Evolutionary conservation across 2,797 vertebrate genomes (phyloP), one percentile per base, ranked within the genome.

Genomic region (Gila robusta): DNA sequence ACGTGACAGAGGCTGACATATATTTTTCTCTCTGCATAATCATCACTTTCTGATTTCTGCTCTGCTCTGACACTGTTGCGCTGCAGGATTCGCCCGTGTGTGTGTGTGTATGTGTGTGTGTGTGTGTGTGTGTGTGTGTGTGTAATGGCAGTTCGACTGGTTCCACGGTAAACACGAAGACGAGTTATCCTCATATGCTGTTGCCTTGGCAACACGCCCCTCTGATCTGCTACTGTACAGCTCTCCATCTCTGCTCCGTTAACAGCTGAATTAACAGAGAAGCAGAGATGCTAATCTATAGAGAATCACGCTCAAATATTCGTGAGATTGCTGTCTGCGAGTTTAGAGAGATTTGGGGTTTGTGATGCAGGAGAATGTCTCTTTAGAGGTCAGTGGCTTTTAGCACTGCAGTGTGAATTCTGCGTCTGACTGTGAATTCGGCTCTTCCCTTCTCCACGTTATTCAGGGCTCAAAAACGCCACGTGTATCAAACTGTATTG

Each of bases 121-220:
- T 82, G 28, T 82, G 41, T 49, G 47, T 56, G 54, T 9, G 54
- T 54, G 54, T 1, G 10, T 49, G 59, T 83, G 77, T 82, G 28
- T 10, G 21, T 26, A 4, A 79, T 79, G 37, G 89, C 89, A 79
- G 86, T 84, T 85, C 14, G 37, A 79, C 82, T 83, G 74, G 86
- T 87, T 66, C 49, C 54, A 85, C 77, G 54, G 84, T 41, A 83
- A 54, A 80, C 62, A 81, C 73, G 19, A 62, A 80, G 72, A 86
- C 10, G 44, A 83, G 72, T 17, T 67, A 84, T 81, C 67, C 80
- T 74, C 49, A 64, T 49, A 83, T 87, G 78, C 70, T 35, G 89
- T 94, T 91, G 92, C 92, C 91, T 89, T 94, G 92, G 92, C 91
- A 86, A 90, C 84, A 37, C 70, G 69, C 85, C 84, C 85, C 83